Percentiles rank a stretch among this genome's conserved stretches.
These are phyloP conservation scores for Solea solea DNA, from an alignment of 2,113 vertebrate genomes.

Conservation along the genomic window DNA sequence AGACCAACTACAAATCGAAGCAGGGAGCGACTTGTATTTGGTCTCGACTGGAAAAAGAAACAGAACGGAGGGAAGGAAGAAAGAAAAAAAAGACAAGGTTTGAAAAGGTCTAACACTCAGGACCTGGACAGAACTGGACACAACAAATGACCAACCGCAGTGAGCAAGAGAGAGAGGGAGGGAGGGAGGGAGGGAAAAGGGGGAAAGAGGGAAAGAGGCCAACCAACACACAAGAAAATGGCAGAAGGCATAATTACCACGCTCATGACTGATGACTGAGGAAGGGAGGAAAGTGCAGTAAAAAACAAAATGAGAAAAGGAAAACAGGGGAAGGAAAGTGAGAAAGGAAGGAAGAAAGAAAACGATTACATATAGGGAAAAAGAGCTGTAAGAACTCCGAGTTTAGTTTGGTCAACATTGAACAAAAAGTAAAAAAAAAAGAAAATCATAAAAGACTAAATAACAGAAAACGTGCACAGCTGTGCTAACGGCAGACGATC, in stretches of 20 bases:
- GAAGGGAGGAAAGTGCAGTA: conserved; percentile 85
- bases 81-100: not conserved
- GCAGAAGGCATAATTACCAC: conserved; percentile 93
- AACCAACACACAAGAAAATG: conserved; percentile 80
- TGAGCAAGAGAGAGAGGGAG: conserved; percentile 14
- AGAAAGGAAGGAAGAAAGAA: conserved; percentile 75
- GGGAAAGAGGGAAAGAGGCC: conserved; percentile 10
- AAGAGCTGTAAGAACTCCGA: conserved; percentile 29
- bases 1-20: conserved; percentile 2
- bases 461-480: conserved; percentile 18
- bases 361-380: conserved; percentile 81
- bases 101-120: conserved; percentile 62
- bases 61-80: not conserved
- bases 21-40: conserved; percentile 13
- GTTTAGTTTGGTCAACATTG: conserved; percentile 46
- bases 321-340: conserved; percentile 70
- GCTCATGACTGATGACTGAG: conserved; percentile 95
- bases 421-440: not conserved
- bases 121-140: conserved; percentile 87
- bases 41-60: conserved; percentile 1
- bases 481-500: not conserved
- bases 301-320: conserved; percentile 83
- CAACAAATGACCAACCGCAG: conserved; percentile 67
- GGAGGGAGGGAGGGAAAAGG: conserved; percentile 18
- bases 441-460: not conserved